Evolutionary conservation across 1,140 invertebrate genomes (phyloP), one percentile per base, ranked within the genome.

Genomic region (Druon quercuslanigerum): DNA sequence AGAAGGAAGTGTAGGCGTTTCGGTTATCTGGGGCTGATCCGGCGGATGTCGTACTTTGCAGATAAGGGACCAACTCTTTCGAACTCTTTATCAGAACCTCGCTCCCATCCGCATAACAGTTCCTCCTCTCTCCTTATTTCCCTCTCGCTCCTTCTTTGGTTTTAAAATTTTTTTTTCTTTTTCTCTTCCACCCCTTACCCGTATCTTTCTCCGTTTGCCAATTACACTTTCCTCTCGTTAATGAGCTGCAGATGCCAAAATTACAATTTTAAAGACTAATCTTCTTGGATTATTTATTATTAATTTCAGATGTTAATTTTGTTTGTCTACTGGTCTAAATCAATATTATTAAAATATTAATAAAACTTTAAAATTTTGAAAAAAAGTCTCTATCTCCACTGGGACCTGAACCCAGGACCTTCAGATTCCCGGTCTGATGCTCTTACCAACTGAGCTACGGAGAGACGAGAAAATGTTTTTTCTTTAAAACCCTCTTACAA

Each of bases 51-150:
- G 85, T 85, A 72, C 83, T 87, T 86, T 84, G 66, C 78, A 84
- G 89, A 90, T 90, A 91, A 91, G 81, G 84, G 79, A 54, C 82
- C 84, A 88, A 87, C 88, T 90, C 87, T 90, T 90, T 90, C 87
- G 77, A 88, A 88, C 75, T 85, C 79, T 89, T 89, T 90, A 89
- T 90, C 89, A 89, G n/a, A 82, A 73, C 74, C 77, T 71, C 83
- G 75, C 81, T 82, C 75, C 77, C 19, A 75, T 77, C 79, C 73
- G 75, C 77, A 79, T 73, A 60, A 51, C 73, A 80, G 79, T 79
- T 77, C 76, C 72, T 77, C 76, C 72, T 76, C 50, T 54, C 72
- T 20, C 66, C 51, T 20, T 79, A 75, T 66, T 81, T 54, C 77
- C 74, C 76, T 51, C 25, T 50, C 72, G 71, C 71, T 70, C n/a